Conservation (phyloP, 1,140 invertebrate genomes). For the Lineus longissimus region DNA sequence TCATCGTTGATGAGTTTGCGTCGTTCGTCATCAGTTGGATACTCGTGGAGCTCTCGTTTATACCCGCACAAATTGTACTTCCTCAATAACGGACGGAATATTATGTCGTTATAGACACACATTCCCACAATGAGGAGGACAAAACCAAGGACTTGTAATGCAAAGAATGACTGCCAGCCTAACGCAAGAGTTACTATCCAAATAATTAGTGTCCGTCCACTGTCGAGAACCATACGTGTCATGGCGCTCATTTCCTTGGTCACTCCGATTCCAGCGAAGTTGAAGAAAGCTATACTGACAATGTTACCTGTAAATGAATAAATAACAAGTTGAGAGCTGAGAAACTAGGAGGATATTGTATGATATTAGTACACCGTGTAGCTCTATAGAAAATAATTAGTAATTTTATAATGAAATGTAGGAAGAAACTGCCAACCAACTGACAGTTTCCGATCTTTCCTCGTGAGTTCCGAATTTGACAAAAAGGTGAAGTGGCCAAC, state of each 20-base stretch:
- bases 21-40: too few relatives aligned
- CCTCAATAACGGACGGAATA: constrained; percentile 12
- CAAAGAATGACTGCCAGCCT: constrained; percentile 75
- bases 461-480: too few relatives aligned
- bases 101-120: constrained; percentile 66
- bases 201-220: constrained; percentile 81
- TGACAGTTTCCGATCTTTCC: too few relatives aligned
- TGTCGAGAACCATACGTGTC: constrained; percentile 88
- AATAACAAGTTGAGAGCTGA: neutral
- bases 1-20: too few relatives aligned
- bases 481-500: too few relatives aligned
- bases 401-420: too few relatives aligned
- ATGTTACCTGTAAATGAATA: constrained; percentile 66
- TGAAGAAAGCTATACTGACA: constrained; percentile 92
- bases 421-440: too few relatives aligned
- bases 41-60: neutral
- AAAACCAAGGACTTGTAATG: constrained; percentile 76
- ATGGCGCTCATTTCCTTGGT: constrained; percentile 84
- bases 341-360: too few relatives aligned
- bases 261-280: constrained; percentile 92
- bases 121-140: constrained; percentile 70
- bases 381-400: too few relatives aligned
- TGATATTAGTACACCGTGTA: too few relatives aligned
- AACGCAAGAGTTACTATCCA: constrained; percentile 73
- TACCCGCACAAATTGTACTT: neutral